These are phyloP conservation scores for Priocnemis perturbator DNA, from an alignment of 2,888 invertebrate genomes.

Conservation along the genomic window DNA sequence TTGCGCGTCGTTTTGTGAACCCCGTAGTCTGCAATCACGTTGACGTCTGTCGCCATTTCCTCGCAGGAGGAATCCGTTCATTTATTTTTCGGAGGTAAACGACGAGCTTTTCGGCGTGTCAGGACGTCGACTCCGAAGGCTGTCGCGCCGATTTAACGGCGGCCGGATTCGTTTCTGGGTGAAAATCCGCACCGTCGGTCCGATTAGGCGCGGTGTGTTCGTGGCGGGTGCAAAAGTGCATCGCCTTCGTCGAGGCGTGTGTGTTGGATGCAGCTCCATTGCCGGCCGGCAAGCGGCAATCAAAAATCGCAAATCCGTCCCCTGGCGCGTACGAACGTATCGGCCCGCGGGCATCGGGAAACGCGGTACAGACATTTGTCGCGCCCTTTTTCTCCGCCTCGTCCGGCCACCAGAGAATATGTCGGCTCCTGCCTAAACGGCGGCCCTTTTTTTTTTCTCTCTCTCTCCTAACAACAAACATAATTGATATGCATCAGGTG, in stretches of 20 bases:
- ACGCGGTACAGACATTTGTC: no score
- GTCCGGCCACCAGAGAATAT: no score
- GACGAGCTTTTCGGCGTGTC: neutral
- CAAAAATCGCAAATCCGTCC: slow-evolving; percentile 8
- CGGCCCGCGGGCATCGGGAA: no score
- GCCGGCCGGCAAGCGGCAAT: slow-evolving; percentile 58
- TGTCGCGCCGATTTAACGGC: no score
- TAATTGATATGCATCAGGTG: no score
- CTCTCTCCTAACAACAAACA: no score
- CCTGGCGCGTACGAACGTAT: neutral
- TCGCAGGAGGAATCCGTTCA: slow-evolving; percentile 63
- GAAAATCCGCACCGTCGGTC: slow-evolving; percentile 2
- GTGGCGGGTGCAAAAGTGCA: slow-evolving; percentile 61
- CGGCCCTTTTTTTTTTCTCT: no score
- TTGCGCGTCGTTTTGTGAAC: slow-evolving; percentile 89
- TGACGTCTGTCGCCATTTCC: slow-evolving; percentile 85
- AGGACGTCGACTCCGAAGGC: no score
- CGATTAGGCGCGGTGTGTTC: slow-evolving; percentile 26
- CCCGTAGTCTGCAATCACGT: slow-evolving; percentile 80
- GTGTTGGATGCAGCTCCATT: slow-evolving; percentile 48
- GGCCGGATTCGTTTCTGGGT: neutral
- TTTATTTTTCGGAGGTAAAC: slow-evolving; percentile 55
- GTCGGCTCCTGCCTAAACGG: no score
- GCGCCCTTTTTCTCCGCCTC: no score
- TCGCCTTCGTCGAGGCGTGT: slow-evolving; percentile 45